These are phyloP conservation scores for Etheostoma perlongum DNA, from an alignment of 2,797 vertebrate genomes.

Conservation along the genomic window DNA sequence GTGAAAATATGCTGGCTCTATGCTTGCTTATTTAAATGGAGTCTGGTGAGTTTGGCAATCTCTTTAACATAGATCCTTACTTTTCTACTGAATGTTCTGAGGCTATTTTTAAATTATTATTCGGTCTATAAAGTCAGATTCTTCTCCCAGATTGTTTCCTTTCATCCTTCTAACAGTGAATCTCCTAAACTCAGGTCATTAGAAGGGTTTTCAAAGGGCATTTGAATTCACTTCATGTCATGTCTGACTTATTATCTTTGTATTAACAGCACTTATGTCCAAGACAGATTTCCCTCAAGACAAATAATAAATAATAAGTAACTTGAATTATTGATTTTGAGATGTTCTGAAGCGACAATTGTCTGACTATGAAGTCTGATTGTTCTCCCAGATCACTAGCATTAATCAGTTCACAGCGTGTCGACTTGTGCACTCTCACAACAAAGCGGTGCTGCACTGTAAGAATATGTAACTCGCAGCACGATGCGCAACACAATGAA, in stretches of 20 bases:
- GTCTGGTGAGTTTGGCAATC: no score
- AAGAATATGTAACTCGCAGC: conserved; percentile 43
- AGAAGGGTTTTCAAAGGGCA: no score
- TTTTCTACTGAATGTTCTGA: background rate
- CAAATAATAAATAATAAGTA: no score
- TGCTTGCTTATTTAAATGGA: no score
- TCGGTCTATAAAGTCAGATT: background rate
- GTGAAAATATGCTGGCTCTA: no score
- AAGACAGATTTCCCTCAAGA: no score
- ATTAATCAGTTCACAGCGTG: conserved; percentile 41
- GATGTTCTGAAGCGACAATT: conserved; percentile 27
- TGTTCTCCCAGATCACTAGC: conserved; percentile 18
- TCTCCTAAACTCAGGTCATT: no score
- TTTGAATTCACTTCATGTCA: no score
- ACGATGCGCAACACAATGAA: conserved; percentile 55
- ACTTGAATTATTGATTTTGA: background rate
- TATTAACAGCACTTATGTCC: no score
- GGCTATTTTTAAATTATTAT: background rate
- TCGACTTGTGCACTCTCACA: conserved; percentile 14
- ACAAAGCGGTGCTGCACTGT: conserved; percentile 6
- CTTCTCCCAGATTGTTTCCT: background rate
- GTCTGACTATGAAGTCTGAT: conserved; percentile 24
- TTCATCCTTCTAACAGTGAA: no score
- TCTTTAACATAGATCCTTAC: background rate
- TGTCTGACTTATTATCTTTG: no score